Conservation (phyloP, 2,113 vertebrate genomes). For the Toxotes jaculatrix region DNA sequence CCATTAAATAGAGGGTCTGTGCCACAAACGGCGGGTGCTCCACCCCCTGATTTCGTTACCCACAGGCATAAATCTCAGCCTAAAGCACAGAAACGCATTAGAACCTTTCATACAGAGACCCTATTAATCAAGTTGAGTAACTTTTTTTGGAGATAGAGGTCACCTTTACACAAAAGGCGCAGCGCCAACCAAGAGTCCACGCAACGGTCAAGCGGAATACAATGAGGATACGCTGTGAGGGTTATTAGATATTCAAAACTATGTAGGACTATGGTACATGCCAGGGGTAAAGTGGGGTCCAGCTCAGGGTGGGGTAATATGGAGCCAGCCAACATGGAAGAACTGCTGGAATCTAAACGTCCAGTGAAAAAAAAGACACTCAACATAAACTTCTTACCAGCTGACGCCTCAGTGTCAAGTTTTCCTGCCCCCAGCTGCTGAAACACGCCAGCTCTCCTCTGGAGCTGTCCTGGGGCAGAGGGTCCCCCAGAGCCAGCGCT, state of each 20-base stretch:
- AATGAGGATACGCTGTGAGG: conserved; percentile 24
- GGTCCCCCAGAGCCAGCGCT: conserved; percentile 80
- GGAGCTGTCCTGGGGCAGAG: conserved; percentile 50
- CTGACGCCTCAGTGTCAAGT: conserved; percentile 84
- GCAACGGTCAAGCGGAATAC: conserved; percentile 59
- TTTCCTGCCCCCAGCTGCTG: conserved; percentile 82
- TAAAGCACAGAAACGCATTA: conserved; percentile 48
- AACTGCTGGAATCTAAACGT: conserved; percentile 28
- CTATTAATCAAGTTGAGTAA: conserved; percentile 78
- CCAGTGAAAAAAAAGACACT: conserved; percentile 31
- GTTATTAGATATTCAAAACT: conserved; percentile 13
- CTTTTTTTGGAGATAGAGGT: conserved; percentile 70
- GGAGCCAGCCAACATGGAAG: background rate
- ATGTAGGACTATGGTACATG: background rate
- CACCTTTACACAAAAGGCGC: conserved; percentile 66
- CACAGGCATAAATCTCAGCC: conserved; percentile 78
- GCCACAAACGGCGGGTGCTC: conserved; percentile 72
- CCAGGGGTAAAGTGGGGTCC: conserved; percentile 12
- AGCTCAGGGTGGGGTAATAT: conserved; percentile 12
- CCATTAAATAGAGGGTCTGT: conserved; percentile 79
- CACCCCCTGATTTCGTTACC: conserved; percentile 77
- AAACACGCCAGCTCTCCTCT: conserved; percentile 71
- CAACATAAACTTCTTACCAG: conserved; percentile 79
- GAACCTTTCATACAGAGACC: conserved; percentile 61
- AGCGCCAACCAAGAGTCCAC: conserved; percentile 52